These are phyloP conservation scores for Pseudorectes ferrugineus DNA, from an alignment of 2,113 vertebrate genomes.

Conservation along the genomic window DNA sequence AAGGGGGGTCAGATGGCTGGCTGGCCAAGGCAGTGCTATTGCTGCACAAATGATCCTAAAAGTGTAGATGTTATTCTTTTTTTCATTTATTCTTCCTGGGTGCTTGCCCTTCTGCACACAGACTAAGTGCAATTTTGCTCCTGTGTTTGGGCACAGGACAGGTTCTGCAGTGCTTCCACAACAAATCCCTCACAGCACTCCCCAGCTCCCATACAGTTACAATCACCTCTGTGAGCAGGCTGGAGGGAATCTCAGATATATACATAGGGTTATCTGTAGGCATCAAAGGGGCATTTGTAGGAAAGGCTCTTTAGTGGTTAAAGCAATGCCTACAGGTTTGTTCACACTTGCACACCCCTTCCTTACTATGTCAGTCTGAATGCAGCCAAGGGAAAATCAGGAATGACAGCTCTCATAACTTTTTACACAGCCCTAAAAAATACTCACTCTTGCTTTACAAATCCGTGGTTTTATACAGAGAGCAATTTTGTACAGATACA, in stretches of 20 bases:
- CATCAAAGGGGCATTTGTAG: background rate
- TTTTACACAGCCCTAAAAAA: background rate
- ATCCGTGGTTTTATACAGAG: background rate
- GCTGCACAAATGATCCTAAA: background rate
- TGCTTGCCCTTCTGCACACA: background rate
- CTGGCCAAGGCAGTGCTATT: background rate
- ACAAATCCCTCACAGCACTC: background rate
- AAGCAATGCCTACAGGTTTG: background rate
- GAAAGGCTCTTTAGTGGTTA: background rate
- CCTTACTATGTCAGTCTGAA: background rate
- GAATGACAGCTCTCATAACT: background rate
- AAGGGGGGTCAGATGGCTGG: background rate
- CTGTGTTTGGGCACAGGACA: background rate
- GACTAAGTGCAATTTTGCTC: background rate
- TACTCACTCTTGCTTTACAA: background rate
- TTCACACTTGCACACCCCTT: no score
- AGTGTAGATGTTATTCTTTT: background rate
- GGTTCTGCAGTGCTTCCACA: background rate
- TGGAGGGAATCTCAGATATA: background rate
- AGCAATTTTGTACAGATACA: background rate
- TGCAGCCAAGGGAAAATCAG: background rate
- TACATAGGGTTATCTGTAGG: background rate
- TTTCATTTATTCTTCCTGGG: background rate
- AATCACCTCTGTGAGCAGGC: background rate
- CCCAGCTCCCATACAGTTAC: background rate